A percentile compares a stretch with the other conserved stretches of the same genome.
These are phyloP conservation scores for Chionomys nivalis DNA, from an alignment of 2,113 vertebrate genomes.

Conservation along the genomic window DNA sequence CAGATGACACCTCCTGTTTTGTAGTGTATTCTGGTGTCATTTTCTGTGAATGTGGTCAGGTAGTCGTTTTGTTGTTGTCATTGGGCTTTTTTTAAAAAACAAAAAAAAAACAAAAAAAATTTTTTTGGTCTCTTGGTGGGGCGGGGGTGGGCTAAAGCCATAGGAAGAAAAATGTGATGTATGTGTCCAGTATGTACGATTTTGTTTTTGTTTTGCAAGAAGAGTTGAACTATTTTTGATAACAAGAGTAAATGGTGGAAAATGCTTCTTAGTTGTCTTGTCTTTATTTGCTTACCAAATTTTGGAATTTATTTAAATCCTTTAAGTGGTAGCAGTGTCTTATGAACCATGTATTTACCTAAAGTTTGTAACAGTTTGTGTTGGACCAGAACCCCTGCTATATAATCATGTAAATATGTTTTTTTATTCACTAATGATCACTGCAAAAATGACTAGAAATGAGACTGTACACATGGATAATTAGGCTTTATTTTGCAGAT, in stretches of 20 bases:
- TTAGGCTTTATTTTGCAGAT: conserved; percentile 80
- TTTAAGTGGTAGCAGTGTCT: conserved; percentile 78
- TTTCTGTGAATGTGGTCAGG: conserved; percentile 91
- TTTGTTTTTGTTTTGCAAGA: conserved; percentile 93
- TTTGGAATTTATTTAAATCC: conserved; percentile 84
- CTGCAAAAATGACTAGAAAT: conserved; percentile 79
- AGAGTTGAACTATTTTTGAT: conserved; percentile 98
- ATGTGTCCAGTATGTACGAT: conserved; percentile 91
- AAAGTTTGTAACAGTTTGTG: conserved; percentile 80
- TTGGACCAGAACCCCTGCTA: conserved; percentile 76
- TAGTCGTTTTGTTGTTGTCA: conserved; percentile 87
- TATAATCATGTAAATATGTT: conserved; percentile 80
- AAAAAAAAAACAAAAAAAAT: conserved; percentile 69
- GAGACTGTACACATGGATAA: conserved; percentile 78
- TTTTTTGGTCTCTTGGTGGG: conserved; percentile 83
- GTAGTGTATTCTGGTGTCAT: conserved; percentile 92
- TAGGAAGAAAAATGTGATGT: conserved; percentile 93
- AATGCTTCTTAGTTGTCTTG: conserved; percentile 93
- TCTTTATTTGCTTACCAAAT: conserved; percentile 90
- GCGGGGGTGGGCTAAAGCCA: conserved; percentile 92
- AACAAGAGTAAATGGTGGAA: conserved; percentile 93
- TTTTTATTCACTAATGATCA: conserved; percentile 78
- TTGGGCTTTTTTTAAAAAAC: conserved; percentile 81
- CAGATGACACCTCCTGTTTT: conserved; percentile 89
- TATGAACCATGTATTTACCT: conserved; percentile 80